These are phyloP conservation scores for Solen grandis DNA, from an alignment of 1,140 invertebrate genomes.

Conservation along the genomic window DNA sequence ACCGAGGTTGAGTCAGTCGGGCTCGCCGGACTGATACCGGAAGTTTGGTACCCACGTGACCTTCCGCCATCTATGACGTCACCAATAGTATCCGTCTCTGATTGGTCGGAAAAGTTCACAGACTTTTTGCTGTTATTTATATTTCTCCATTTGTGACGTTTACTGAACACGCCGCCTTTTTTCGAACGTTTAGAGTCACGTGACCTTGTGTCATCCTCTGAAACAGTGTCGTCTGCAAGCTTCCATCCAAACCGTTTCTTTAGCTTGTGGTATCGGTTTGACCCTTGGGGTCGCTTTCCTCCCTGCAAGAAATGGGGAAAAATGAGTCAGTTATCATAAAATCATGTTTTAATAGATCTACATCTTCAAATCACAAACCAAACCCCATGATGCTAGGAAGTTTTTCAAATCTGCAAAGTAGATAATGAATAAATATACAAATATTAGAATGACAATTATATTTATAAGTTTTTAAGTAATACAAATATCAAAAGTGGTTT, in stretches of 20 bases:
- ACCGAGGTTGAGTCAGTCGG: neutral
- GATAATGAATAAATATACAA: too few relatives aligned
- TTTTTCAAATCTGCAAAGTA: too few relatives aligned
- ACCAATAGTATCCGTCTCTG: constrained; percentile 10
- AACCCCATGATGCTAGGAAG: too few relatives aligned
- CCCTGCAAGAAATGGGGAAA: constrained; percentile 17
- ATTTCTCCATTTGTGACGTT: constrained; percentile 48
- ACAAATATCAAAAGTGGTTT: too few relatives aligned
- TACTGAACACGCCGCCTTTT: constrained; percentile 48
- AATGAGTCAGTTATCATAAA: too few relatives aligned
- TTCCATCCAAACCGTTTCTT: constrained; percentile 51
- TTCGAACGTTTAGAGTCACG: constrained; percentile 47
- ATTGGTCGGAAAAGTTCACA: constrained; percentile 38
- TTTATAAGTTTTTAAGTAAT: too few relatives aligned
- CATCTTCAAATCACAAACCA: too few relatives aligned
- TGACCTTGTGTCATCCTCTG: constrained; percentile 41
- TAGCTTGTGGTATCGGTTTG: constrained; percentile 39
- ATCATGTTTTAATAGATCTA: too few relatives aligned
- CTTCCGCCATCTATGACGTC: neutral
- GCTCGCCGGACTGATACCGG: neutral
- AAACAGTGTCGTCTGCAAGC: constrained; percentile 25
- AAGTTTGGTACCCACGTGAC: neutral
- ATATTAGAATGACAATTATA: too few relatives aligned
- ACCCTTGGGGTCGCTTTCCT: constrained; percentile 43
- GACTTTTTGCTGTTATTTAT: constrained; percentile 29